Conservation (phyloP, 2,113 vertebrate species). For the Halichoerus grypus region DNA sequence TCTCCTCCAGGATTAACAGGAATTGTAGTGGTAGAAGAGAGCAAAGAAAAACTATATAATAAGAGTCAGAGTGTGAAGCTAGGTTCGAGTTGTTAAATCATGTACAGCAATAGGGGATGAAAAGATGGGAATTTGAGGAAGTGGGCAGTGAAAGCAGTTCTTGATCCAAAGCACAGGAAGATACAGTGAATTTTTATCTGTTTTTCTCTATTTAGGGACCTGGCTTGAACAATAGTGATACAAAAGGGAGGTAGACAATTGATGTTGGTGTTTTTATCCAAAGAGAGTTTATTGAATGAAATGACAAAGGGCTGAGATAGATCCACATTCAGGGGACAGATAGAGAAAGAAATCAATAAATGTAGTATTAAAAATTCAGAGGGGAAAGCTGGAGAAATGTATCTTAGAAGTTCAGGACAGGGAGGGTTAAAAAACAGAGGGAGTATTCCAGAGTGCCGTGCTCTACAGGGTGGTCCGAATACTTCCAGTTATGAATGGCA, state of each 20-base stretch:
- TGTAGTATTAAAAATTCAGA: neutral
- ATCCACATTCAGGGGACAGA: neutral
- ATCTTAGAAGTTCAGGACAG: neutral
- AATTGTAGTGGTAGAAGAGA: neutral
- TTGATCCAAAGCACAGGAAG: constrained; percentile 1
- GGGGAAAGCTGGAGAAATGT: neutral
- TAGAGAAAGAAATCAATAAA: constrained; percentile 29
- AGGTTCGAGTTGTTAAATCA: neutral
- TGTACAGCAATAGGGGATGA: neutral
- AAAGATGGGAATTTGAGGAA: constrained; percentile 2
- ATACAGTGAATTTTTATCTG: neutral
- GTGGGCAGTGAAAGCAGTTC: neutral
- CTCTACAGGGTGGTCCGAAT: rapidly evolving
- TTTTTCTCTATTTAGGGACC: constrained; percentile 21
- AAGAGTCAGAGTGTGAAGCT: neutral
- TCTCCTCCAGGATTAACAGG: neutral
- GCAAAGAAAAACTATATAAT: neutral
- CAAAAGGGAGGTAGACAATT: neutral
- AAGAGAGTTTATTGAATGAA: constrained; percentile 51
- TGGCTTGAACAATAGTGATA: neutral
- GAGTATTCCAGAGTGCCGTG: neutral
- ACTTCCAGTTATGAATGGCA: neutral
- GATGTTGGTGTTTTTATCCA: constrained; percentile 9
- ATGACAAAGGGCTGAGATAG: neutral
- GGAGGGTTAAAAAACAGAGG: neutral